Conservation (phyloP, 1,140 invertebrate genomes). For the Bombus cullumanus region DNA sequence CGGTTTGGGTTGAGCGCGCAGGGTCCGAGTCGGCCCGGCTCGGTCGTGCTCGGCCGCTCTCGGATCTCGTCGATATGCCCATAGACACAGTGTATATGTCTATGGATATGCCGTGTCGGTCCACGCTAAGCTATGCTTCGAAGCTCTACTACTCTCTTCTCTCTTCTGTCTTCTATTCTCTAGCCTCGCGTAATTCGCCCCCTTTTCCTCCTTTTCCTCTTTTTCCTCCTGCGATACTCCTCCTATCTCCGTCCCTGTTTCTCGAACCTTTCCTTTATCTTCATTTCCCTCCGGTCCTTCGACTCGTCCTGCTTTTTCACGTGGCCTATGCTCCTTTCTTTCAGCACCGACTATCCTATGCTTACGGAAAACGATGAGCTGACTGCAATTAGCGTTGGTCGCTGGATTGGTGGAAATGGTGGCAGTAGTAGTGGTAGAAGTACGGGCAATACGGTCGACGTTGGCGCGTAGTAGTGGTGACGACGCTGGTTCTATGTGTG, state of each 20-base stretch:
- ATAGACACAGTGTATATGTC: conserved; percentile 77
- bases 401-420: conserved; percentile 1
- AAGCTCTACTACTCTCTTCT: not conserved
- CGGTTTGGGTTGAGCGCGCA: conserved; percentile 76
- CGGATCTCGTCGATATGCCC: conserved; percentile 80
- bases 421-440: conserved; percentile 1
- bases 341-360: not conserved
- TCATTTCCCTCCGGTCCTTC: not conserved
- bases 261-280: conserved; percentile 13
- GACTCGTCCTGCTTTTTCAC: not conserved
- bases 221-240: not conserved
- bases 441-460: not conserved
- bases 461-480: conserved; percentile 13
- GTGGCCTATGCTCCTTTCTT: not conserved
- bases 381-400: conserved; percentile 52
- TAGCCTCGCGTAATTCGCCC: not conserved
- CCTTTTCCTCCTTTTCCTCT: not conserved
- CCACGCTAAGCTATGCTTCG: conserved; percentile 29
- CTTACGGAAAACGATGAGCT: not conserved
- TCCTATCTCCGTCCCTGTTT: conserved; percentile 22
- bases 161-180: not conserved
- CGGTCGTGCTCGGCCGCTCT: conserved; percentile 72
- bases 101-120: conserved; percentile 76
- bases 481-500: conserved; percentile 13
- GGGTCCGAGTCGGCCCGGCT: conserved; percentile 74